Evolutionary conservation across 2,888 invertebrate species (phyloP).

Genomic region (Chaitophorus viminalis): DNA sequence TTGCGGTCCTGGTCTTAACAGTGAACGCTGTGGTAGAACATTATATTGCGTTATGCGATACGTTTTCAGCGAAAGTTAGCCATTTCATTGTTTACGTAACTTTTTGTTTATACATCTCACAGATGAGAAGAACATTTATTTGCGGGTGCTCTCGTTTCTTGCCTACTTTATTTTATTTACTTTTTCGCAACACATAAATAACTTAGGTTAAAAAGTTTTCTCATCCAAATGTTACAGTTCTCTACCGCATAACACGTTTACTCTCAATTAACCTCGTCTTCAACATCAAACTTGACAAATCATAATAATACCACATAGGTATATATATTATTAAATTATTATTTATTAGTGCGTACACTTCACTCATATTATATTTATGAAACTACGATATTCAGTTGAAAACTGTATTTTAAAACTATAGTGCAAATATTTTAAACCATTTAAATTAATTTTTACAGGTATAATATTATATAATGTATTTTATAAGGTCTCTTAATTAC

Average conservation of each 20-base stretch:
- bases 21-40: neutral
- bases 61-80: neutral
- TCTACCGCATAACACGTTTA: neutral
- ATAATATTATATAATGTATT: no score
- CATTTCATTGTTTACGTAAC: neutral
- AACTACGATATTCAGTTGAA: neutral
- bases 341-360: neutral
- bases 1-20: neutral
- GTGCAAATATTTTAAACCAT: neutral
- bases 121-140: constrained; percentile 9
- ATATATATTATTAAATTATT: no score
- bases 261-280: constrained; percentile 15
- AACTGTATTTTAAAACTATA: neutral
- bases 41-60: no score
- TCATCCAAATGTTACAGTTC: neutral
- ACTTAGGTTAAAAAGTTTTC: constrained; percentile 30
- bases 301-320: neutral
- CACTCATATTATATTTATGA: neutral
- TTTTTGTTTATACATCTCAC: neutral
- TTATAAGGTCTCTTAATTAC: no score
- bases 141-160: neutral
- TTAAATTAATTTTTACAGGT: neutral
- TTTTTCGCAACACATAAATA: neutral
- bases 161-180: neutral
- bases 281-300: neutral